phyloP scores from a whole-genome alignment of 2,113 vertebrate species.

The Tinamus guttatus region DNA sequence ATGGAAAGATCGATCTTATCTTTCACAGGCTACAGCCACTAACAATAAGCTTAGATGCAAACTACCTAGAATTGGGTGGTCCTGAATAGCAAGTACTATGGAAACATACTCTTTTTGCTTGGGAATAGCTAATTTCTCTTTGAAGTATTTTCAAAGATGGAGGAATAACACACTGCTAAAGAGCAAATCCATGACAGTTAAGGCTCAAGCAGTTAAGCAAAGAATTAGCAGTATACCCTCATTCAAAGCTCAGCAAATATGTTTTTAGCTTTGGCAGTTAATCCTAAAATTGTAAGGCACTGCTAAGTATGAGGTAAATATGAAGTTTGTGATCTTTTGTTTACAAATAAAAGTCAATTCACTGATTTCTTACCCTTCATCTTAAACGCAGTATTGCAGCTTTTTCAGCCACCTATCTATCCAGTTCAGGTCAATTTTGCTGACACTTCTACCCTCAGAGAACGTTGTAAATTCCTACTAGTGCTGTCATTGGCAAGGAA shows the following conservation, averaged over 20 bases:
- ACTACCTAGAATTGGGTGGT: background rate
- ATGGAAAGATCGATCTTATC: background rate
- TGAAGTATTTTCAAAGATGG: background rate
- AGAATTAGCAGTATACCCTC: accelerated
- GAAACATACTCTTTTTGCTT: background rate
- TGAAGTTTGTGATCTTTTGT: accelerated
- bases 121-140: background rate
- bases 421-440: background rate
- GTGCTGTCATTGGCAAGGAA: background rate
- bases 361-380: background rate
- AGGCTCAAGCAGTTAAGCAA: background rate
- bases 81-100: background rate
- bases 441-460: background rate
- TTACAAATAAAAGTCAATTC: background rate
- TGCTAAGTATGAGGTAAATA: background rate
- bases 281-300: background rate
- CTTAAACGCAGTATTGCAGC: background rate
- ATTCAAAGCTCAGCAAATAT: background rate
- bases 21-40: background rate
- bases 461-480: accelerated
- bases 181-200: background rate
- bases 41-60: background rate
- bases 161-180: background rate
- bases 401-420: background rate
- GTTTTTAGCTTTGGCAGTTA: background rate